These are phyloP conservation scores for Micoletzkya japonica DNA, from an alignment of 2,888 invertebrate genomes.

Conservation along the genomic window DNA sequence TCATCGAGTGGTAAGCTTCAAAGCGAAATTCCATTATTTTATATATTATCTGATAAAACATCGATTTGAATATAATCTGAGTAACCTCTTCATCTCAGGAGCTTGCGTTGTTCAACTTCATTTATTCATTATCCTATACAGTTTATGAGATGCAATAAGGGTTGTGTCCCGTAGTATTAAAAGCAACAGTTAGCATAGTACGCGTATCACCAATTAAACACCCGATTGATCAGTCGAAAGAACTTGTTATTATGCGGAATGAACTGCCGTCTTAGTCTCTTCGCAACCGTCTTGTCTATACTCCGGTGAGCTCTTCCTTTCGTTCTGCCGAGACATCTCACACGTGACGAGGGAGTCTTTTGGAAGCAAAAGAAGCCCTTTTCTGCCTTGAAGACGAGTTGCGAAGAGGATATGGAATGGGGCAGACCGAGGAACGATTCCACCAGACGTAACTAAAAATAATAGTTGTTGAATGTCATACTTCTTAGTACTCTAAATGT, in stretches of 20 bases:
- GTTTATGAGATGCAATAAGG: too few species aligned
- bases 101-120: too few species aligned
- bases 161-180: too few species aligned
- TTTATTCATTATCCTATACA: too few species aligned
- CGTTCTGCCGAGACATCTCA: conserved; percentile 31
- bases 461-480: background rate
- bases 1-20: too few species aligned
- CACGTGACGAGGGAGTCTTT: background rate
- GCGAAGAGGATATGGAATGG: conserved; percentile 77
- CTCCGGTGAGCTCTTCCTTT: conserved; percentile 55
- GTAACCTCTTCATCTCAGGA: too few species aligned
- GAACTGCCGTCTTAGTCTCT: conserved; percentile 39
- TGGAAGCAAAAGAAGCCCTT: conserved; percentile 87
- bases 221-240: conserved; percentile 47
- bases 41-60: too few species aligned
- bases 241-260: conserved; percentile 50
- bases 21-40: too few species aligned
- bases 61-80: too few species aligned
- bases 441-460: conserved; percentile 74
- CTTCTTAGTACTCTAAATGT: background rate
- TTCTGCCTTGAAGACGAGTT: conserved; percentile 94
- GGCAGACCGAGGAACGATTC: conserved; percentile 82
- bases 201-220: conserved; percentile 37
- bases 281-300: conserved; percentile 31
- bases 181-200: too few species aligned